Base-by-base conservation (phyloP, 2,113 vertebrate genomes). In the Tachuris rubrigastra region DNA sequence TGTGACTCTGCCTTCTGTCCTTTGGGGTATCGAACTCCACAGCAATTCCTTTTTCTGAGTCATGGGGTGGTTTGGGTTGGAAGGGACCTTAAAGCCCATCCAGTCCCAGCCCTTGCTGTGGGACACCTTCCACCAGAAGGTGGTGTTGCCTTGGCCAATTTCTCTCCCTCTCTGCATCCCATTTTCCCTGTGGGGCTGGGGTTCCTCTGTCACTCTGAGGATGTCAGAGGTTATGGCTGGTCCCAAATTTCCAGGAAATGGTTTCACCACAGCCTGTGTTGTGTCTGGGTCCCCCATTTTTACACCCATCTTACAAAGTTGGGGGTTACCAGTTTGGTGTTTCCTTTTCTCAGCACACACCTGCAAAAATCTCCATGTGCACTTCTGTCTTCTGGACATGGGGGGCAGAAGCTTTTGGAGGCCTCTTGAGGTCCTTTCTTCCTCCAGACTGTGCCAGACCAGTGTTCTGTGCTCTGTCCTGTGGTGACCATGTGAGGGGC, bases 21-120 rank as follows among this genome's bases (percentile, higher is more conserved):
- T 7, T 5, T 1, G 0, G 55, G 49, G 2, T 35, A 6, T 15
- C 33, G 6, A 24, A 42, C 12, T 12, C 22, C 18, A 3, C 2
- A 3, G 5, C 5, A 9, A 68, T 52, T 50, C 24, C 30, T 8
- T 21, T 30, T 41, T 28, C 60, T 42, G 39, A 30, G 13, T 13
- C 27, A 0, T 41, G 60, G 39, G 6, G 21, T 41, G 60, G 39
- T 41, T 63, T 30, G 39, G 60, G 27, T 41, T 6, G 37, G 60
- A 30, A 63, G 37, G 37, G 37, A 27, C 35, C 60, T 41, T 41
- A 41, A 28, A 41, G 37, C 25, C 60, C 25, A 20, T 20, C 60
- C 25, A 41, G 10, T 28, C 27, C 25, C 37, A 28, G 16, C 60
- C 25, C 37, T 18, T 13, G 37, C 12, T 17, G 6, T 28, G 60